Evolutionary conservation across 2,797 vertebrate genomes (phyloP), one percentile per base, ranked within the genome.

Genomic region (Pachyuromys duprasi): DNA sequence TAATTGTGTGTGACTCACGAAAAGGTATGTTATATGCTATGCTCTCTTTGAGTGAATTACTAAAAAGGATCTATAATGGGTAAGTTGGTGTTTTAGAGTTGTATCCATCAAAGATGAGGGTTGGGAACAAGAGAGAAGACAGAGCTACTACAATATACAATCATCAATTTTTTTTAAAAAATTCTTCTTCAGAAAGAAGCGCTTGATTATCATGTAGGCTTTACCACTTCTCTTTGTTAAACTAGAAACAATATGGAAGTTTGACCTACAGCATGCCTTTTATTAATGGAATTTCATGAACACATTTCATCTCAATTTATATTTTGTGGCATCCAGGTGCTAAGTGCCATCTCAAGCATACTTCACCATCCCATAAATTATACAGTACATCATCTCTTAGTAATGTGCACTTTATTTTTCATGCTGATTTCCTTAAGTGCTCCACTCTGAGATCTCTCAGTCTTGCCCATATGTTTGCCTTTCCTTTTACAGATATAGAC

Each of bases 361-460:
- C 28, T 97, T 83, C 91, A 39, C 76, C 63, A 81, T 97, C 55
- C 78, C 45, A 95, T 74, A 96, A 97, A 98, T 94, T 97, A 97
- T 95, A 67, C 28, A 96, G 72, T 79, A 97, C 97, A 97, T 96
- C 93, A 96, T 96, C 87, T 91, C 28, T 70, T 93, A 36, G 49
- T 96, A 98, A 98, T 91, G 57, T 86, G 63, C 94, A 97, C 95
- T 98, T 96, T 95, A 97, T 95, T 97, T 97, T 97, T 87, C 70
- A 92, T 45, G 80, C 62, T 97, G 45, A 97, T 97, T 97, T 97
- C 88, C 81, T 95, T 96, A 97, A 96, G 84, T 92, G 45, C 63
- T 94, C 5, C 7, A 24, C 75, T 97, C 92, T 86, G 62, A 89
- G 89, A 28, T 81, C 82, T 89, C 95, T 97, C 5, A 89, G 45